A percentile compares a stretch with the other conserved stretches of the same genome.
phyloP scores from a whole-genome alignment of 2,797 vertebrate species.

The Heteromormyrus szaboi region DNA sequence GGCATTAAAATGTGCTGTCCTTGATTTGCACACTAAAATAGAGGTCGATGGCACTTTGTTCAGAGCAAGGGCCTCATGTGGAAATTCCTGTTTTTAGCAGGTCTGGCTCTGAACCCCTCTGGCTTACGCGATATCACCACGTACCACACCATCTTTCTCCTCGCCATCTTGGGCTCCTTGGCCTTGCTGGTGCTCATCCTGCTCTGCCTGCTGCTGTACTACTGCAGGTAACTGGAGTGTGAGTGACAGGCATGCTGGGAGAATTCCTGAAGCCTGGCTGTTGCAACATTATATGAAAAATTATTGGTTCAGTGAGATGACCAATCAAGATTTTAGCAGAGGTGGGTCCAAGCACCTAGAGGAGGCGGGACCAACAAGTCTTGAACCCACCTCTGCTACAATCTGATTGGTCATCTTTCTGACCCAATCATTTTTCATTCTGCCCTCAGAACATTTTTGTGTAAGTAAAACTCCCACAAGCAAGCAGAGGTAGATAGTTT shows the following conservation, averaged over 20 bases:
- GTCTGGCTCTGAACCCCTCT: constrained; percentile 37
- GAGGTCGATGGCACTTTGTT: neutral
- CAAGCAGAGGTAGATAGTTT: neutral
- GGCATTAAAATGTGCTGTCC: neutral
- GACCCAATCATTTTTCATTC: neutral
- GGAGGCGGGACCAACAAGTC: neutral
- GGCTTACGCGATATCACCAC: constrained; percentile 69
- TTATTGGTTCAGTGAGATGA: neutral
- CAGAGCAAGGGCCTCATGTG: neutral
- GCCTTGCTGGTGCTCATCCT: constrained; percentile 71
- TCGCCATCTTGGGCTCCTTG: constrained; percentile 73
- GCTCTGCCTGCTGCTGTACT: constrained; percentile 75
- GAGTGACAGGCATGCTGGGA: neutral
- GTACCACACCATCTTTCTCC: constrained; percentile 81
- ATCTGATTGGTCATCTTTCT: neutral
- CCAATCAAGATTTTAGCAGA: neutral
- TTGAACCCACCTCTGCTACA: neutral
- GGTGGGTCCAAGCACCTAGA: neutral
- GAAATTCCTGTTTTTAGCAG: constrained; percentile 19
- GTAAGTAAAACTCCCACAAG: neutral
- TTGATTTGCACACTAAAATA: neutral
- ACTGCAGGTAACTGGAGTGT: constrained; percentile 65
- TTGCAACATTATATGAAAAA: neutral
- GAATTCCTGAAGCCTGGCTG: neutral
- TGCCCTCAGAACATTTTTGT: neutral